Evolutionary conservation across 2,113 vertebrate species (phyloP).

Genomic region (Speoplatyrhinus poulsoni): DNA sequence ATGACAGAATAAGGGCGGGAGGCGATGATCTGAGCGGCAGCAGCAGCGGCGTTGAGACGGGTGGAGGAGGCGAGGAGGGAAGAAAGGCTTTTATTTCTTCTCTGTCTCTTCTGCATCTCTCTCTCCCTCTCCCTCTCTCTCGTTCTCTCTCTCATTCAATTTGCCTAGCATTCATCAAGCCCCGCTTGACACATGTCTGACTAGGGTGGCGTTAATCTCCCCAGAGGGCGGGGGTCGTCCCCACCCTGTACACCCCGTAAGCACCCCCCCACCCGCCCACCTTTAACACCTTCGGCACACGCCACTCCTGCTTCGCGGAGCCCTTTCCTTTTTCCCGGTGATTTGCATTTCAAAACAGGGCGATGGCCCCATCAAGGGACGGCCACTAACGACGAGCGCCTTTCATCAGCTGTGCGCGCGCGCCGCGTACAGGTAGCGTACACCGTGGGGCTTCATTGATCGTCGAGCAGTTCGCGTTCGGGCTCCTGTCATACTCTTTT

Average conservation of each 20-base stretch:
- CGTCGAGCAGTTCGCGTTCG: constrained; percentile 57
- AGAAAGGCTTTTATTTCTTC: constrained; percentile 71
- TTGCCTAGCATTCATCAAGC: constrained; percentile 76
- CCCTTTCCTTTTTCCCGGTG: constrained; percentile 55
- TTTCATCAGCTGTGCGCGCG: constrained; percentile 71
- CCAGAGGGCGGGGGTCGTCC: constrained; percentile 64
- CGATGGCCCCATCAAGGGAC: constrained; percentile 72
- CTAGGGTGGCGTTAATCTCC: constrained; percentile 75
- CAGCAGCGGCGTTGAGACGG: constrained; percentile 65
- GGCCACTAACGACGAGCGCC: constrained; percentile 73
- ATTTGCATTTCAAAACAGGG: constrained; percentile 81
- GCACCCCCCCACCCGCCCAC: constrained; percentile 6
- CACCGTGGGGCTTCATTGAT: constrained; percentile 64
- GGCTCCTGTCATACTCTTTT: constrained; percentile 67
- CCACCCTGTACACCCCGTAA: not conserved
- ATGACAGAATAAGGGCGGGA: constrained; percentile 83
- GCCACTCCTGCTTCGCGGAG: constrained; percentile 58
- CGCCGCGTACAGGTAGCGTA: constrained; percentile 61
- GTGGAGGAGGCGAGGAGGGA: constrained; percentile 50
- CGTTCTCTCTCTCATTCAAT: constrained; percentile 30
- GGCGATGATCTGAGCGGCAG: constrained; percentile 78
- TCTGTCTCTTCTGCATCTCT: constrained; percentile 27
- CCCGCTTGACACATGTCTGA: constrained; percentile 79
- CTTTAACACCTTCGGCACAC: constrained; percentile 49
- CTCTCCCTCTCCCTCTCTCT: constrained; percentile 59